A percentile compares a stretch with the other conserved stretches of the same genome.
These are phyloP conservation scores for Atherix ibis DNA, from an alignment of 2,888 invertebrate genomes.

Conservation along the genomic window DNA sequence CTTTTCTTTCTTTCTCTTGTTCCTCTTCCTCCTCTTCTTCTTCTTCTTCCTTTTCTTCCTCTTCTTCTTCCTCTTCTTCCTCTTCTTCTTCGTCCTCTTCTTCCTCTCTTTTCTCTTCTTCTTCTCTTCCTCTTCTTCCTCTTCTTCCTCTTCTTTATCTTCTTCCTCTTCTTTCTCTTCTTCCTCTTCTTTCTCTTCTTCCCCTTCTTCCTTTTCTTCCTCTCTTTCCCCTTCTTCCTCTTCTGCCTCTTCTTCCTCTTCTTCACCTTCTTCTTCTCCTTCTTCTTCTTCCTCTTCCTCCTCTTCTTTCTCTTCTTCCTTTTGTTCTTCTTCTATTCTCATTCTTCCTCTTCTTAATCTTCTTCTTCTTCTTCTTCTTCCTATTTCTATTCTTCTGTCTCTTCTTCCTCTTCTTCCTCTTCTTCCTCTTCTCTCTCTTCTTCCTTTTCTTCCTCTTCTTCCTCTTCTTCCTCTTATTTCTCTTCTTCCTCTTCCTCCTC, in stretches of 20 bases:
- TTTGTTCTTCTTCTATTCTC: neutral
- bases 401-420: neutral
- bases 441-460: neutral
- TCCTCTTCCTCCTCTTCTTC: neutral
- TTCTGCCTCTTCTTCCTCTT: neutral
- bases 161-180: neutral
- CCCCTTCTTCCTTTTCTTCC: neutral
- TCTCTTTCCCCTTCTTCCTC: neutral
- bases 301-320: neutral
- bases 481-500: neutral
- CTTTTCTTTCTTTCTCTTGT: neutral
- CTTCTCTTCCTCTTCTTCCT: neutral
- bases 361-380: neutral
- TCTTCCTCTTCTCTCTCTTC: neutral
- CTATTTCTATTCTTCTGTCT: neutral
- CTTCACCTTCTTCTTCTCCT: neutral
- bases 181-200: neutral
- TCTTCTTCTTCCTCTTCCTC: neutral
- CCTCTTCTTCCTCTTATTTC: neutral
- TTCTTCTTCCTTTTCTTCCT: slow-evolving; percentile 1
- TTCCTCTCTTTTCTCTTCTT: slow-evolving; percentile 1
- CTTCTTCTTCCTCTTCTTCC: neutral
- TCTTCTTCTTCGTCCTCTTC: neutral
- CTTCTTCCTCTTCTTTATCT: neutral
- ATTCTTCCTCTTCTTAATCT: slow-evolving; percentile 1